Conservation (phyloP, 2,797 vertebrate species). For the Pantherophis vulpinus region DNA sequence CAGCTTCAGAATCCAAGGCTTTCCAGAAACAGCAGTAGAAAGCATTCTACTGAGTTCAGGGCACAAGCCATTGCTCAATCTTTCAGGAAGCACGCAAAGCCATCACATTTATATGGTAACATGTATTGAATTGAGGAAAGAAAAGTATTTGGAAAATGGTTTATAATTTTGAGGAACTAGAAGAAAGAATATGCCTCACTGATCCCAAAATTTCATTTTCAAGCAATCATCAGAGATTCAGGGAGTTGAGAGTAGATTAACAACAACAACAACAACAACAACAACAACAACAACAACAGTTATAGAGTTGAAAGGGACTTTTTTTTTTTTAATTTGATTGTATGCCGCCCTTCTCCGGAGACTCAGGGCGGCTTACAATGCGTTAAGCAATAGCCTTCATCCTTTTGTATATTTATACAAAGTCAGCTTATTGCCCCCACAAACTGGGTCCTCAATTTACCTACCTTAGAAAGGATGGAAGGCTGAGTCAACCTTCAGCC, state of each 20-base stretch:
- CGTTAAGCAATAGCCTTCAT: too few relatives aligned
- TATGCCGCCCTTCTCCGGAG: too few relatives aligned
- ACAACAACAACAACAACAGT: too few relatives aligned
- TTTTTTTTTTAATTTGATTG: too few relatives aligned
- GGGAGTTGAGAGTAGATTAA: not conserved
- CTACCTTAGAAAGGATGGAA: too few relatives aligned
- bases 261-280: too few relatives aligned
- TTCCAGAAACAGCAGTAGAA: not conserved
- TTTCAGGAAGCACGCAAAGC: not conserved
- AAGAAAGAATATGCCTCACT: not conserved
- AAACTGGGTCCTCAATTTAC: too few relatives aligned
- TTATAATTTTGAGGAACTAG: not conserved
- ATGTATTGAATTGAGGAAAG: not conserved
- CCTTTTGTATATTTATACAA: too few relatives aligned
- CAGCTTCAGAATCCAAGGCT: not conserved
- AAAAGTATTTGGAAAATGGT: not conserved
- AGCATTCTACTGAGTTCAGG: not conserved
- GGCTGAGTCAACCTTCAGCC: too few relatives aligned
- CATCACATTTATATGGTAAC: not conserved
- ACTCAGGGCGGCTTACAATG: too few relatives aligned
- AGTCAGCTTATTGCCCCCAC: too few relatives aligned
- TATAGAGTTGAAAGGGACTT: too few relatives aligned
- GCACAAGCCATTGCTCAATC: not conserved
- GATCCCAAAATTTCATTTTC: not conserved
- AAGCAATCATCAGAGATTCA: not conserved